These are phyloP conservation scores for Nephila pilipes DNA, from an alignment of 1,140 invertebrate genomes.

Conservation along the genomic window DNA sequence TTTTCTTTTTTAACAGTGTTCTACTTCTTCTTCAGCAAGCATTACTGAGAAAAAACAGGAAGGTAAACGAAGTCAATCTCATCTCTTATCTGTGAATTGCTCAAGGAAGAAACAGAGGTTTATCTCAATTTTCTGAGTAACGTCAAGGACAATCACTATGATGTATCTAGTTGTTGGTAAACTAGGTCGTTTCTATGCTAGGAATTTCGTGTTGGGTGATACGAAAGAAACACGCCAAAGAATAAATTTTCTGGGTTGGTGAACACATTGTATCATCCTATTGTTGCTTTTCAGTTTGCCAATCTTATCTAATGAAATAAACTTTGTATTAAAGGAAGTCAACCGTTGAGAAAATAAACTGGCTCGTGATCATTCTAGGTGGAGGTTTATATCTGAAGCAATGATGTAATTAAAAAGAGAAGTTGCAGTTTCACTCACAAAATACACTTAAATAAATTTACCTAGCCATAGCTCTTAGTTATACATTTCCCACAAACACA, in stretches of 20 bases:
- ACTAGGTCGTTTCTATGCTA: conserved; percentile 23
- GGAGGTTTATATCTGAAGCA: too few relatives aligned
- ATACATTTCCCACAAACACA: too few relatives aligned
- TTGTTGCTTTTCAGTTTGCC: too few relatives aligned
- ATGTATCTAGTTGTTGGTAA: conserved; percentile 1
- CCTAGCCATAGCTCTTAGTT: too few relatives aligned
- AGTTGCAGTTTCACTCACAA: too few relatives aligned
- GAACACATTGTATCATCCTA: background rate
- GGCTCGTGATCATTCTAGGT: too few relatives aligned
- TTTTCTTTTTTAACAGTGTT: background rate
- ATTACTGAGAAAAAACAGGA: background rate
- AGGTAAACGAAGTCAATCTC: conserved; percentile 25
- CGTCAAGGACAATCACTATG: conserved; percentile 25
- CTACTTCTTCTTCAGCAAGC: background rate
- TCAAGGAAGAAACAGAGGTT: conserved; percentile 19
- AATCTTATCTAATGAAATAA: too few relatives aligned
- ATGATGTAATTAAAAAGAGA: too few relatives aligned
- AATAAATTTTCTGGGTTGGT: background rate
- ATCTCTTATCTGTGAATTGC: conserved; percentile 15
- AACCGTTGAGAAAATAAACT: too few relatives aligned
- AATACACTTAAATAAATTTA: too few relatives aligned
- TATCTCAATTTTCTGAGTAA: conserved; percentile 38
- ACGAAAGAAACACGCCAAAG: background rate
- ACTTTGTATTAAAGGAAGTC: too few relatives aligned
- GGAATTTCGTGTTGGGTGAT: background rate